Evolutionary conservation across 2,888 invertebrate species (phyloP), one percentile per base, ranked within the genome.

Genomic region (Zaprionus bogoriensis): DNA sequence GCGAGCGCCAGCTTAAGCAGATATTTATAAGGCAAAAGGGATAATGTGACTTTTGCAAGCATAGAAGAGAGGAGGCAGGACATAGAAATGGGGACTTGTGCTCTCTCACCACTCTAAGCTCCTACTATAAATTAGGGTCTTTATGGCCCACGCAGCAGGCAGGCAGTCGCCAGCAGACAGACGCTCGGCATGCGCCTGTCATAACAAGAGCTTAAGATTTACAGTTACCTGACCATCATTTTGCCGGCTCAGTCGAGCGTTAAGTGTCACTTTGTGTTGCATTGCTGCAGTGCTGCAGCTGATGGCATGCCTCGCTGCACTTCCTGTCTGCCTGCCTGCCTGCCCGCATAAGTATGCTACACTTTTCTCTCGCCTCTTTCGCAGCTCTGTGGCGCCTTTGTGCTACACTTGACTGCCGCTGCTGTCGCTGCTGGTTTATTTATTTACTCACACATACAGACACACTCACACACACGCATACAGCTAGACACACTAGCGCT

Each of bases 221-320:
- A 14, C 36, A 61, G 30, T 32, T 60, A 44, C 55, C 53, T 45
- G 44, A 3, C 45, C 20, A 30, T 12, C 27, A 32, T 32, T n/a
- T 20, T 23, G 12, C 22, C 19, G 12, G 32, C 32, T 30, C 9
- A 4, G 28, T 12, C 22, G 52, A 48, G 38, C 14, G 46, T 36
- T 57, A 61, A 81, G 72, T 77, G 79, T 60, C 65, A 75, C 66
- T 60, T 51, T 62, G 60, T 32, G 57, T 50, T 70, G 81, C 84
- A 67, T 51, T 60, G 59, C 38, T 22, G 51, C 42, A 60, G 50
- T 42, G 63, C 53, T 72, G 76, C 79, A 81, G 61, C 71, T 71
- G 65, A 64, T 52, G 66, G 62, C 77, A 66, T 67, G 75, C 68
- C 12, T 72, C 79, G 51, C 64, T 82, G 80, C 83, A 74, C 51